Evolutionary conservation across 2,113 vertebrate genomes (phyloP).

Genomic region (Thinocorus orbignyianus): DNA sequence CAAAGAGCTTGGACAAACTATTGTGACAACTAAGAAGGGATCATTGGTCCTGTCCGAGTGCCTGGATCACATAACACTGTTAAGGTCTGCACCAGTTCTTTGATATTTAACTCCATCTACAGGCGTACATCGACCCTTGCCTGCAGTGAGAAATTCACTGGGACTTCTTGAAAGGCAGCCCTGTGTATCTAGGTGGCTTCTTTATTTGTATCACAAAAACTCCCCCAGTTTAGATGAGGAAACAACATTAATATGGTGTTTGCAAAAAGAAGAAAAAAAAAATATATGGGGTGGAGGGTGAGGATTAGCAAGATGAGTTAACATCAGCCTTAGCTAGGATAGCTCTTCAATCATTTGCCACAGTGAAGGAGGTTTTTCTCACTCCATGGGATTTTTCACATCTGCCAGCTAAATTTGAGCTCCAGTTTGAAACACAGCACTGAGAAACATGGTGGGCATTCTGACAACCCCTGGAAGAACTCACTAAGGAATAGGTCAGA

Average conservation of each 20-base stretch:
- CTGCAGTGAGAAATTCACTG: neutral
- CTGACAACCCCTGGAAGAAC: neutral
- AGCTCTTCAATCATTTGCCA: fast-evolving
- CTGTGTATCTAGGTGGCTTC: fast-evolving
- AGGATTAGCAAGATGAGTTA: fast-evolving
- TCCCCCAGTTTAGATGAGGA: neutral
- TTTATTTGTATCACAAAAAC: fast-evolving
- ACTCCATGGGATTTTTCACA: neutral
- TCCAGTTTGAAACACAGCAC: neutral
- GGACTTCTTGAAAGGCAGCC: neutral
- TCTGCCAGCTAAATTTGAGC: neutral
- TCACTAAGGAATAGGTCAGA: neutral
- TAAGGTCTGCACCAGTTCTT: neutral
- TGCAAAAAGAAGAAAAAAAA: neutral
- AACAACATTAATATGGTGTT: too few species aligned
- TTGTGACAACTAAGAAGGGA: fast-evolving
- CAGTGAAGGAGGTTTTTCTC: neutral
- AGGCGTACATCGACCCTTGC: neutral
- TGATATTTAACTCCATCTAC: constrained; percentile 52
- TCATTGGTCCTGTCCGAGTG: fast-evolving
- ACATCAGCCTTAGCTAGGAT: neutral
- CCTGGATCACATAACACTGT: fast-evolving
- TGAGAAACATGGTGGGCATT: neutral
- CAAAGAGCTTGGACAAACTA: neutral
- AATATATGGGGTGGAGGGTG: neutral